Percentiles rank a stretch among this genome's conserved stretches.
phyloP scores from a whole-genome alignment of 2,113 vertebrate genomes.

The Theristicus caerulescens region DNA sequence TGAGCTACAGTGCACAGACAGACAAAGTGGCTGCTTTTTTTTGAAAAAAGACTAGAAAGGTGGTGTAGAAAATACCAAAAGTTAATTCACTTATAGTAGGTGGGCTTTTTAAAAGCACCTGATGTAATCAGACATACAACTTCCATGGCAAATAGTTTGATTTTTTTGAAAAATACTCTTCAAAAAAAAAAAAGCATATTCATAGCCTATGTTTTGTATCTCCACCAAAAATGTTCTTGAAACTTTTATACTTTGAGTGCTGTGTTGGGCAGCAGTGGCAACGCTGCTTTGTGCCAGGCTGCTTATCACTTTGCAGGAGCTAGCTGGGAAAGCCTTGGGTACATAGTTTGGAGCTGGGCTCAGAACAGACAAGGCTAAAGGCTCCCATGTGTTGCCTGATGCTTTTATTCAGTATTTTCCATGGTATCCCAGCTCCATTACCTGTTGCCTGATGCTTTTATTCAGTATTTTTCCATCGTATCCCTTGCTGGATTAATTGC shows the following conservation, averaged over 20 bases:
- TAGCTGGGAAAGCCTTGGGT: neutral
- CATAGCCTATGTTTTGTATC: neutral
- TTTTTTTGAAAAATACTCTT: neutral
- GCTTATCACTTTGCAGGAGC: neutral
- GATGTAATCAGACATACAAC: neutral
- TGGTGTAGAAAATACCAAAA: neutral
- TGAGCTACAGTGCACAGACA: neutral
- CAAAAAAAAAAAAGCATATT: neutral
- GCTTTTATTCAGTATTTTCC: neutral
- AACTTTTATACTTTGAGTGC: neutral
- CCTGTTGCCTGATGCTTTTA: neutral
- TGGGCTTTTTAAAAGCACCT: neutral
- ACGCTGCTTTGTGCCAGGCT: neutral
- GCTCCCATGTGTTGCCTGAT: neutral
- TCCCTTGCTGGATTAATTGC: neutral
- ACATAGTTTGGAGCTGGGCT: neutral
- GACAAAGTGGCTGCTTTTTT: neutral
- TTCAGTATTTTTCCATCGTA: neutral
- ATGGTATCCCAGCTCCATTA: neutral
- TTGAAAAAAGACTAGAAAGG: neutral
- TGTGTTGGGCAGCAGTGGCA: neutral
- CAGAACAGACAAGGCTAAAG: neutral
- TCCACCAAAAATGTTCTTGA: neutral
- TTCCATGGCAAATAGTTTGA: neutral
- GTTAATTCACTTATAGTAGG: neutral